Conservation (phyloP, 2,113 vertebrate genomes). For the Mormyrus iriodes region DNA sequence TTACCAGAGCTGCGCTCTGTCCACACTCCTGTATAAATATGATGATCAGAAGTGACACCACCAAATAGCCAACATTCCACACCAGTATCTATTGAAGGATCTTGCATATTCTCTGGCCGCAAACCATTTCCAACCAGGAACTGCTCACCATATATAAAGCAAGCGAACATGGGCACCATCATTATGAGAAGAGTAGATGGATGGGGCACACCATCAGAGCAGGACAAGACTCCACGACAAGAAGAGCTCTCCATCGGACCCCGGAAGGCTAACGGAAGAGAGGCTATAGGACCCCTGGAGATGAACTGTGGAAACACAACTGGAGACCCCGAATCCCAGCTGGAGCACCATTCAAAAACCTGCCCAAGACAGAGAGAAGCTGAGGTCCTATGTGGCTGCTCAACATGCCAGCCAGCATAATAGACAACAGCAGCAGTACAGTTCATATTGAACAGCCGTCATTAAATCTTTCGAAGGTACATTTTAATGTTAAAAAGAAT, state of each 20-base stretch:
- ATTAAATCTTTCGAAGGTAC: not conserved
- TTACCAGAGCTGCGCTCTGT: not conserved
- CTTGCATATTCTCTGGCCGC: not conserved
- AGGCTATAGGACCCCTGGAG: not conserved
- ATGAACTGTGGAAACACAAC: not conserved
- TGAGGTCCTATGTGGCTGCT: not conserved
- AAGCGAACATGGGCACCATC: not conserved
- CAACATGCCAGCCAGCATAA: not conserved
- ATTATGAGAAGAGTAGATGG: not conserved
- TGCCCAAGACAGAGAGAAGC: not conserved
- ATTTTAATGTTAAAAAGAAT: not conserved
- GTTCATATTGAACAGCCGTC: not conserved
- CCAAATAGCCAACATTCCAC: not conserved
- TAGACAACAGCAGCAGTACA: not conserved
- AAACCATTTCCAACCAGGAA: not conserved
- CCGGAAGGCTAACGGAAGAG: not conserved
- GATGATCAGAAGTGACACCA: not conserved
- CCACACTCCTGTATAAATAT: not conserved
- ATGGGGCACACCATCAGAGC: not conserved
- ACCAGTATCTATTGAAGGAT: not conserved
- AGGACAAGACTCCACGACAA: not conserved
- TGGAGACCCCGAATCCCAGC: not conserved
- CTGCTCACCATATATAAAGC: not conserved
- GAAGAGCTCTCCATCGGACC: not conserved
- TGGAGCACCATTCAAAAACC: not conserved